A percentile compares a stretch with the other conserved stretches of the same genome.
Evolutionary conservation across 2,113 vertebrate genomes (phyloP).

Genomic region (Orycteropus afer): DNA sequence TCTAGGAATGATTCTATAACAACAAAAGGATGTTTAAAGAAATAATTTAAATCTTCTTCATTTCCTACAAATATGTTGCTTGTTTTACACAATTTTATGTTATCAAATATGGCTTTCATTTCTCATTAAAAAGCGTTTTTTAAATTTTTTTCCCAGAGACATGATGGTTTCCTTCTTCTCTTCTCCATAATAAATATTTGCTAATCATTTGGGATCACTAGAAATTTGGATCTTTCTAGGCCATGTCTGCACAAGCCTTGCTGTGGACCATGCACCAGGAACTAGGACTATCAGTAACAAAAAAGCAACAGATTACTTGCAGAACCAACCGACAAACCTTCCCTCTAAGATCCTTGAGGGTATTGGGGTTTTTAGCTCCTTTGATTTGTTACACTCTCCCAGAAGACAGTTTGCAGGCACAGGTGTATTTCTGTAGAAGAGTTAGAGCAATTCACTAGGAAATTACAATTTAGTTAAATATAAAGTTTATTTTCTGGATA

Average conservation of each 20-base stretch:
- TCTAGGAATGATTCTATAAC: background rate
- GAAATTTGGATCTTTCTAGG: background rate
- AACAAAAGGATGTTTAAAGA: background rate
- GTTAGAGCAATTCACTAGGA: background rate
- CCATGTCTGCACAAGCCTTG: background rate
- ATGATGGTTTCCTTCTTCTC: background rate
- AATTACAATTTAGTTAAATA: background rate
- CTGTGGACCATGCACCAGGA: background rate
- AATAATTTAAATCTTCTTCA: background rate
- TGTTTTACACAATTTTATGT: background rate
- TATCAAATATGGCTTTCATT: background rate
- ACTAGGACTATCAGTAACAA: no score
- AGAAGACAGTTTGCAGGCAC: background rate
- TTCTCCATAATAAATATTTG: background rate
- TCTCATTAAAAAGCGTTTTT: background rate
- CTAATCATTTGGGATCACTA: background rate
- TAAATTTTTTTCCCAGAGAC: background rate
- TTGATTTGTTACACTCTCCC: background rate
- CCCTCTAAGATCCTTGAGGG: background rate
- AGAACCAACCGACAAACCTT: background rate
- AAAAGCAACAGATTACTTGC: background rate
- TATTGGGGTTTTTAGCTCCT: background rate
- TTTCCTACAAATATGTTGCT: background rate
- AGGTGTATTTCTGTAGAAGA: background rate
- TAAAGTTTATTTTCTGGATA: background rate